phyloP scores from a whole-genome alignment of 2,888 invertebrate species.

The Entomobrya multifasciata region DNA sequence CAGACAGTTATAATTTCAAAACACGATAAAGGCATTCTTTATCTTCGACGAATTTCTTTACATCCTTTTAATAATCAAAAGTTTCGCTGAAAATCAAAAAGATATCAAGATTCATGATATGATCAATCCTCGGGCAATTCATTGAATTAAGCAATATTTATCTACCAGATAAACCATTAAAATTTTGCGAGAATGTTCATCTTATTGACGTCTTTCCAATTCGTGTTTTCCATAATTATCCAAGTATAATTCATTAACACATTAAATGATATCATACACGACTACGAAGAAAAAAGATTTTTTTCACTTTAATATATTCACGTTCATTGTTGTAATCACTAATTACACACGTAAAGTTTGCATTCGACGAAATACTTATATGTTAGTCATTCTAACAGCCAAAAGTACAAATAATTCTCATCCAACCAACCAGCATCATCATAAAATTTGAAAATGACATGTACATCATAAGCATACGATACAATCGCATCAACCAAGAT shows the following conservation, averaged over 20 bases:
- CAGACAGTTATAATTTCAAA: too few relatives aligned
- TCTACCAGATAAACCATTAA: neutral
- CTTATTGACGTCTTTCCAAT: neutral
- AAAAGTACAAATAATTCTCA: too few relatives aligned
- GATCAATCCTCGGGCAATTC: neutral
- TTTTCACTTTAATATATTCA: conserved; percentile 3
- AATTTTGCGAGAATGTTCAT: neutral
- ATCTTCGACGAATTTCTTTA: too few relatives aligned
- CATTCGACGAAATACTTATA: neutral
- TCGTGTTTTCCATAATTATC: neutral
- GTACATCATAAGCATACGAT: too few relatives aligned
- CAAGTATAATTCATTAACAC: conserved; percentile 26
- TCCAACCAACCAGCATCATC: neutral
- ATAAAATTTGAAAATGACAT: conserved; percentile 1
- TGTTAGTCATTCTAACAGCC: too few relatives aligned
- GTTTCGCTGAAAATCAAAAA: too few relatives aligned
- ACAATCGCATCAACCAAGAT: neutral
- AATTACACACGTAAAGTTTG: conserved; percentile 47
- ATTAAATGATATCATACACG: conserved; percentile 14
- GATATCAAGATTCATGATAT: neutral
- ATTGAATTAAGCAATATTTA: neutral
- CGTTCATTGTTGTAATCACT: conserved; percentile 31
- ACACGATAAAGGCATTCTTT: too few relatives aligned
- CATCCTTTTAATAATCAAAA: too few relatives aligned
- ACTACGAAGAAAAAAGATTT: conserved; percentile 3